Conservation (phyloP, 2,888 invertebrate genomes). For the Dilophus febrilis region DNA sequence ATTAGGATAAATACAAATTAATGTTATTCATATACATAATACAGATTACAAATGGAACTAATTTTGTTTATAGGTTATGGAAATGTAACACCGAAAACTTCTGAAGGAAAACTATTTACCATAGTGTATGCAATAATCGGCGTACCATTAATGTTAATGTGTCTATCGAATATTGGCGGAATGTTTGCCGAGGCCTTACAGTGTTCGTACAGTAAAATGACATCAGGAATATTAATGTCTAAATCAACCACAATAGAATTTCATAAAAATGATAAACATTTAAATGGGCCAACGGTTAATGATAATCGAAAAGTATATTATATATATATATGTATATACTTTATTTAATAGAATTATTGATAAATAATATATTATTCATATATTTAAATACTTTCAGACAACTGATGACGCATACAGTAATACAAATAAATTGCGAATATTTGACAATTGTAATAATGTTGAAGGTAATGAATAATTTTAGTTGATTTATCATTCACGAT, state of each 20-base stretch:
- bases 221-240: too few species aligned
- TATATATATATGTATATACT: too few species aligned
- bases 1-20: too few species aligned
- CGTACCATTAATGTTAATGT: conserved; percentile 72
- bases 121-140: conserved; percentile 77
- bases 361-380: too few species aligned
- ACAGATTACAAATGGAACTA: not conserved
- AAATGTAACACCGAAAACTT: conserved; percentile 67
- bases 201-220: conserved; percentile 33
- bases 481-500: too few species aligned
- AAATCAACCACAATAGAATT: too few species aligned
- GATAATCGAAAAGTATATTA: too few species aligned
- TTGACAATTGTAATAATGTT: conserved; percentile 17
- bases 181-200: conserved; percentile 61
- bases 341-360: too few species aligned
- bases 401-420: conserved; percentile 25
- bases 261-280: too few species aligned
- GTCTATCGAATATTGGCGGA: conserved; percentile 68
- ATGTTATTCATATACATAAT: too few species aligned
- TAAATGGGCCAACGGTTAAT: too few species aligned
- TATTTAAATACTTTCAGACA: too few species aligned
- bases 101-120: conserved; percentile 65
- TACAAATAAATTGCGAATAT: conserved; percentile 19
- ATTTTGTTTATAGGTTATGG: conserved; percentile 53
- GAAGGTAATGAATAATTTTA: conserved; percentile 20